Base-by-base conservation (phyloP, 2,797 vertebrate genomes). In the Paguma larvata region DNA sequence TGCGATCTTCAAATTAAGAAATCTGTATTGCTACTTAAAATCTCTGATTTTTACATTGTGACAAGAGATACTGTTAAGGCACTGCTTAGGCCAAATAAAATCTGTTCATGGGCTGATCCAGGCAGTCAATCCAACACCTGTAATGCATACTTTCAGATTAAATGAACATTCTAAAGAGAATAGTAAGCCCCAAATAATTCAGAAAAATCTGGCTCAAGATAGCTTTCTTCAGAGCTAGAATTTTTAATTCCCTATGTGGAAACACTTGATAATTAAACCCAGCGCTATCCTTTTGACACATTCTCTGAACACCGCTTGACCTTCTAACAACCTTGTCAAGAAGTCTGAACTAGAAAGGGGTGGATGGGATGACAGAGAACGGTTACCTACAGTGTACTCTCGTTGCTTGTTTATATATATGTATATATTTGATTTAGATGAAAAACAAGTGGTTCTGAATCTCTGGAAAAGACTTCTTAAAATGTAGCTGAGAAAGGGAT, bases 191-290 rank as follows among this genome's bases (percentile, higher is more conserved):
- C 94, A 85, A 78, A 91, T 56, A 38, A 34, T 53, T 93, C 67
- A 77, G 67, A 95, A 92, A 70, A 94, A 32, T 63, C 56, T 77
- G 65, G 38, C 30, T 70, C 34, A 89, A 46, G n/a, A 68, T 51
- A 2, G 6, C 15, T 91, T 65, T 44, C 73, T 96, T 90, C 85
- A 59, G 18, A 91, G 82, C 38, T 83, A 75, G 0, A 34, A n/a
- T 34, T 67, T 51, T 80, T 67, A 34, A 73, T 62, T 85, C 67
- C 46, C 62, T 88, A 67, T 80, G 23, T 51, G 41, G 80, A 80
- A 93, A 82, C 34, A 77, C 75, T 84, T 77, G 38, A 46, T 56
- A 79, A 94, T 67, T 79, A 91, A 82, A 89, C 56, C 41, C 21
- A 73, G 13, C 7, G 16, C 44, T 7, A 25, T 77, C 23, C 23